Conservation (phyloP, 2,888 invertebrate species). For the Erebia palarica region DNA sequence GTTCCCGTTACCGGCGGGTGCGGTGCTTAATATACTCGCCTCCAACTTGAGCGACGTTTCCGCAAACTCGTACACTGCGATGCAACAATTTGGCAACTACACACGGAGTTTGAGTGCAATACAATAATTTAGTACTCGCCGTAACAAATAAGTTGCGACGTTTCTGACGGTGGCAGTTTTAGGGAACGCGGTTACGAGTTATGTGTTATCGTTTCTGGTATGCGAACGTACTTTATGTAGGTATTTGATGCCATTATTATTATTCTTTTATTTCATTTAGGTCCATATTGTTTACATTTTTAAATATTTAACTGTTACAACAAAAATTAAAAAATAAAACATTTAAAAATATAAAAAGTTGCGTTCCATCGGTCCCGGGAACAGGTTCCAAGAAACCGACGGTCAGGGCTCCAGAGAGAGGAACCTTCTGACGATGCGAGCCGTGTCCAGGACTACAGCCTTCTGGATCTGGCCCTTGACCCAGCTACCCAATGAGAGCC, state of each 20-base stretch:
- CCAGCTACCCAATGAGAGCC: no score
- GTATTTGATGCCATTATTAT: not conserved
- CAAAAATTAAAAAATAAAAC: no score
- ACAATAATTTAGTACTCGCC: not conserved
- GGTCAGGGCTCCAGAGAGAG: no score
- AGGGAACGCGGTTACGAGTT: not conserved
- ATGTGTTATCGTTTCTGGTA: not conserved
- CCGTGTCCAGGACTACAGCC: no score
- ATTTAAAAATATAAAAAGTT: no score
- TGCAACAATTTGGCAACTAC: not conserved
- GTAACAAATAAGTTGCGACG: slow-evolving; percentile 3
- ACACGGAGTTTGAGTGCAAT: slow-evolving; percentile 10
- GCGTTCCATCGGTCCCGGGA: no score
- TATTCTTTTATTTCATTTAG: no score
- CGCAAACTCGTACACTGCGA: not conserved
- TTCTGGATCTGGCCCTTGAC: no score
- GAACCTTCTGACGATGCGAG: no score
- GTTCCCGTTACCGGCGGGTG: not conserved
- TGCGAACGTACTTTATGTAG: not conserved
- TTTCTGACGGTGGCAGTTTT: not conserved
- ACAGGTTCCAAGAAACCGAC: no score
- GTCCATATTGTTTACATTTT: no score
- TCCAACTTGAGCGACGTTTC: not conserved
- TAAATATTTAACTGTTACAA: no score
- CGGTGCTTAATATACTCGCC: not conserved